Evolutionary conservation across 2,888 invertebrate genomes (phyloP).

Genomic region (Stenodema calcarata): DNA sequence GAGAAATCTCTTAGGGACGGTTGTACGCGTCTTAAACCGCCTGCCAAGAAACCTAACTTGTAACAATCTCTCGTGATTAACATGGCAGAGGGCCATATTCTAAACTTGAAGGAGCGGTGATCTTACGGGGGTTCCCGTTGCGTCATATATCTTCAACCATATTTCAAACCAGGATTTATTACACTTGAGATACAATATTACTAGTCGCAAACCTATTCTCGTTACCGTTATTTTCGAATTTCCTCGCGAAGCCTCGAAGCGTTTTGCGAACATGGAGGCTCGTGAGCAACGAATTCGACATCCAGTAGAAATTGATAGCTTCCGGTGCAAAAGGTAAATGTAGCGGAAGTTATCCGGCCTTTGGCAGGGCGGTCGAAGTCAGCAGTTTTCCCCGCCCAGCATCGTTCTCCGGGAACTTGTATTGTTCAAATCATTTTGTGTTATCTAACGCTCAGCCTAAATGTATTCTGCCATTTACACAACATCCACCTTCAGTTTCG

Average conservation of each 20-base stretch:
- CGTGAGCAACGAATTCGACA: background rate
- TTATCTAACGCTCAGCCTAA: too few relatives aligned
- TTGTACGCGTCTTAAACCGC: background rate
- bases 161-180: background rate
- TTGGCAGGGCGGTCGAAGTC: background rate
- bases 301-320: background rate
- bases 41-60: background rate
- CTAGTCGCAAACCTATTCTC: background rate
- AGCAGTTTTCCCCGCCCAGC: background rate
- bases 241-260: background rate
- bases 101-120: background rate
- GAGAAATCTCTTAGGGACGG: background rate
- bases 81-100: background rate
- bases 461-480: too few relatives aligned
- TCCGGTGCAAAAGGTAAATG: background rate
- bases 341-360: background rate
- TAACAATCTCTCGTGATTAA: background rate
- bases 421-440: too few relatives aligned
- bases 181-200: background rate
- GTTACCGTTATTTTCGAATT: background rate
- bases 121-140: background rate
- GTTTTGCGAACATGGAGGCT: background rate
- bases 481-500: too few relatives aligned
- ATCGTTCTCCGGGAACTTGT: background rate
- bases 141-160: background rate